Evolutionary conservation across 2,113 vertebrate genomes (phyloP).

Genomic region (Hypomesus transpacificus): DNA sequence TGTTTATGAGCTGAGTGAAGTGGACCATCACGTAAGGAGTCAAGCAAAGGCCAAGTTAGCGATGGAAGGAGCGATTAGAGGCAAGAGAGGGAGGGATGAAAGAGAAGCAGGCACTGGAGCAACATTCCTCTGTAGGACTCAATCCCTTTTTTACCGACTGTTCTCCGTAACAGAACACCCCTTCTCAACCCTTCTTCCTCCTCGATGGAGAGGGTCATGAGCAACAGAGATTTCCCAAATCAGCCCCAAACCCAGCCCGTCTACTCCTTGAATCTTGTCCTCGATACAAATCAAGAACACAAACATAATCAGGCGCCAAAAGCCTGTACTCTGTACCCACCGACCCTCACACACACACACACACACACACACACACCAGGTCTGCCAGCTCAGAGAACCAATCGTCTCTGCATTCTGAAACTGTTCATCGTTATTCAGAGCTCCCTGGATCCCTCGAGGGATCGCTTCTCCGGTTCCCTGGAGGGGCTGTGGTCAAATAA

Average conservation of each 20-base stretch:
- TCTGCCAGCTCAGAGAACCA: slow-evolving; percentile 17
- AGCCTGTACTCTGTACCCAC: neutral
- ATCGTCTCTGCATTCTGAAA: slow-evolving; percentile 15
- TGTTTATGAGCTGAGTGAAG: slow-evolving; percentile 75
- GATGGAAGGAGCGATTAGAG: slow-evolving; percentile 71
- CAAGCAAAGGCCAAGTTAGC: slow-evolving; percentile 64
- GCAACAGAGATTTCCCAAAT: neutral
- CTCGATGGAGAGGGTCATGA: neutral
- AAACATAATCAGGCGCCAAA: neutral
- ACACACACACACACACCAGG: neutral
- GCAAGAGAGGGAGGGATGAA: slow-evolving; percentile 27
- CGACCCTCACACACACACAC: neutral
- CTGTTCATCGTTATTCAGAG: slow-evolving; percentile 17
- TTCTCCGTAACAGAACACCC: slow-evolving; percentile 8
- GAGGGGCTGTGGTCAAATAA: slow-evolving; percentile 34
- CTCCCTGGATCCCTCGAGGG: slow-evolving; percentile 10
- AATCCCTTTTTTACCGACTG: slow-evolving; percentile 13
- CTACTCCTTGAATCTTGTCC: neutral
- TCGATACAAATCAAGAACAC: neutral
- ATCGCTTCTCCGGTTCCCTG: slow-evolving; percentile 34
- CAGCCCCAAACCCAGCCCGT: neutral
- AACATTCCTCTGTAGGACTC: slow-evolving; percentile 62
- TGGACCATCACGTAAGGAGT: slow-evolving; percentile 77
- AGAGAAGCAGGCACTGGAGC: slow-evolving; percentile 28
- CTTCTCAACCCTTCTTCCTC: slow-evolving; percentile 8